phyloP scores from a whole-genome alignment of 2,113 vertebrate species.

The Anthoscopus minutus region DNA sequence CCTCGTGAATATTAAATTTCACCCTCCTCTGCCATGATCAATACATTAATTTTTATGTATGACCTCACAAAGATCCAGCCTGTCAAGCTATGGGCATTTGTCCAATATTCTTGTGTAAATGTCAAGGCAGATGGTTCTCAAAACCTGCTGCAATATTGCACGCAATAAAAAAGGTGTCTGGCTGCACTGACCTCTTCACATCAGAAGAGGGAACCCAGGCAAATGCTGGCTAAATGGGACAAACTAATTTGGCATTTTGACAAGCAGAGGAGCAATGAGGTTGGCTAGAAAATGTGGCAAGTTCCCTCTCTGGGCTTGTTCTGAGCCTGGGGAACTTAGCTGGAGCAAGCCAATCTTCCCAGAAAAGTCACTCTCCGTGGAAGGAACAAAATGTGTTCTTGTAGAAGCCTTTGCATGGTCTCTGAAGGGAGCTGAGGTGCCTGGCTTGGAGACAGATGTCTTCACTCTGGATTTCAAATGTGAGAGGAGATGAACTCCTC shows the following conservation, averaged over 20 bases:
- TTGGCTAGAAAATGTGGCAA: background rate
- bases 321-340: background rate
- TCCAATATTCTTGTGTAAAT: slow-evolving; percentile 41
- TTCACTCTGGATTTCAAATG: background rate
- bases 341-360: background rate
- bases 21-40: background rate
- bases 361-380: background rate
- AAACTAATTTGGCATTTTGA: background rate
- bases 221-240: background rate
- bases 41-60: slow-evolving; percentile 33
- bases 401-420: background rate
- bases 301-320: background rate
- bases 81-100: background rate
- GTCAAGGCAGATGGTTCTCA: slow-evolving; percentile 4
- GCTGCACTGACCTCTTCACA: background rate
- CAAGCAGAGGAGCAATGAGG: background rate
- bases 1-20: slow-evolving; percentile 29
- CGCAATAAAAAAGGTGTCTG: background rate
- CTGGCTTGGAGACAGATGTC: background rate
- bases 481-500: background rate
- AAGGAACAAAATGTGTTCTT: background rate
- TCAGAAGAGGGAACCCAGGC: background rate
- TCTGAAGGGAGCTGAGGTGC: background rate
- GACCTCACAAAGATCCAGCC: background rate
- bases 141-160: slow-evolving; percentile 21